phyloP scores from a whole-genome alignment of 2,113 vertebrate species.

The Zosterops japonicus region DNA sequence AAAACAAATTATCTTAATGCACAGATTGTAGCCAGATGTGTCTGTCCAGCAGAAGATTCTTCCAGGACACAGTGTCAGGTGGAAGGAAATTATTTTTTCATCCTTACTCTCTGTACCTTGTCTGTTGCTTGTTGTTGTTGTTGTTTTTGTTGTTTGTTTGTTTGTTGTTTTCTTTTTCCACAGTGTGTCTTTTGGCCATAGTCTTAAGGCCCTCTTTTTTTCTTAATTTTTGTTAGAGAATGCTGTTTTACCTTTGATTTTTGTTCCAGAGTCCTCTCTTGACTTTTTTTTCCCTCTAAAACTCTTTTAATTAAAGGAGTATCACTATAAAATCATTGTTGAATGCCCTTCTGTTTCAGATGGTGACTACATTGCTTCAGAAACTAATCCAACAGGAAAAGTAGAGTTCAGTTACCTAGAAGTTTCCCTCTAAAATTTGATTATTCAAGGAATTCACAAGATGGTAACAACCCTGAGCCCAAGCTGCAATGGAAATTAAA shows the following conservation, averaged over 20 bases:
- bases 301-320: background rate
- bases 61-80: background rate
- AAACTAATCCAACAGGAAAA: background rate
- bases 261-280: background rate
- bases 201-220: background rate
- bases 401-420: background rate
- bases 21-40: background rate
- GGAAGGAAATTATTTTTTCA: background rate
- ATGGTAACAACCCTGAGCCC: background rate
- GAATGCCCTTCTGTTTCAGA: background rate
- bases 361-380: background rate
- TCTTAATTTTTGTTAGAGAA: background rate
- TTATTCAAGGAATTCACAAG: background rate
- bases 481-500: background rate
- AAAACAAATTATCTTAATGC: background rate
- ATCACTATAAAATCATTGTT: background rate
- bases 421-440: background rate
- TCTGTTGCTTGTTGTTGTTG: background rate
- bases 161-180: no score
- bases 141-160: no score
- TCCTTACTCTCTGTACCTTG: background rate
- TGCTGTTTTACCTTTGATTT: background rate
- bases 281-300: background rate
- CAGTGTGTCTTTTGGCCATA: background rate
- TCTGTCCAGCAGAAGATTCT: background rate